Base-by-base conservation (phyloP, 2,797 vertebrate species). In the Eupleurogrammus muticus region DNA sequence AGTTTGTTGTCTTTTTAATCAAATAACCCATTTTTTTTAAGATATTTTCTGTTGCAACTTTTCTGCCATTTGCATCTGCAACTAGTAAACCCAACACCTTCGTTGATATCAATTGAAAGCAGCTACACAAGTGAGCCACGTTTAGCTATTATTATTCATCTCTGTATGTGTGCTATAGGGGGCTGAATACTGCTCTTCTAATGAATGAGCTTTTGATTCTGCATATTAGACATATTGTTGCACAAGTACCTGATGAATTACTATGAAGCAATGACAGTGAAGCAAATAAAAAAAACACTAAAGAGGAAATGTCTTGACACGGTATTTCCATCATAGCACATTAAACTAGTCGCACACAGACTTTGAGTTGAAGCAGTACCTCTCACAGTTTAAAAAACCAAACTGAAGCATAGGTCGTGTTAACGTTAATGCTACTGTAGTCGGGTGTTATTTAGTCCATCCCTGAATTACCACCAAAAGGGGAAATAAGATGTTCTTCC, bases 121-220 rank as follows among this genome's bases (percentile, higher is more conserved):
- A 74, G 70, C 66, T 81, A 62, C 16, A 23, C 9, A 12, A 21
- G 17, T 34, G 44, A 71, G 53, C 67, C 62, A 56, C 38, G 47
- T 56, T 17, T 10, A 28, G 38, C n/a, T n/a, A n/a, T 5, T 12
- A 35, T 16, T 13, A 17, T 40, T 32, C 11, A 44, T 52, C 51
- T 28, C 34, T 13, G 69, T 21, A 47, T 8, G 19, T 20, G 34
- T 13, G 24, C 16, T 36, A 17, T 14, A 10, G 5, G 11, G 28
- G 42, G 40, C 10, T 19, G 20, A 24, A 10, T 16, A 1, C 32
- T 12, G 19, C 13, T 47, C 32, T 21, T 40, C 28, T 28, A n/a
- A 20, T 21, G 4, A 23, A 36, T 17, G 5, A 3, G 38, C 52
- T 34, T 42, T 46, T 1, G 0, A 50, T 6, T 9, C 24, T 38